Evolutionary conservation across 2,113 vertebrate species (phyloP).

Genomic region (Pionites leucogaster): DNA sequence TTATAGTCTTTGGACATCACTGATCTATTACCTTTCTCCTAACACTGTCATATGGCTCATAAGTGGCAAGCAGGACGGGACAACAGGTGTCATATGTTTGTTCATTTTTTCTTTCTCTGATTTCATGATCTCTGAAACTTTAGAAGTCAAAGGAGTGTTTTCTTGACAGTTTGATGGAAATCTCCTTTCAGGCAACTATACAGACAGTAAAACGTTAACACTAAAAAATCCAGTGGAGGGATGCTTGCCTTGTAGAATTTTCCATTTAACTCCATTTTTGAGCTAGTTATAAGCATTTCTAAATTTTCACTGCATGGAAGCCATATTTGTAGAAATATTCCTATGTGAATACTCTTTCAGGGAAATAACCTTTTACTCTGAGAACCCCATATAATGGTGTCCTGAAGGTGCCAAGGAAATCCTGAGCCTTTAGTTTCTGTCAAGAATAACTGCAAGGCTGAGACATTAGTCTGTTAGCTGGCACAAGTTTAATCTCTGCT

Average conservation of each 20-base stretch:
- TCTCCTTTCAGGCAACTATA: neutral
- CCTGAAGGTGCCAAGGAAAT: neutral
- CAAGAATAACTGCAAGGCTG: neutral
- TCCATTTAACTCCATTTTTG: neutral
- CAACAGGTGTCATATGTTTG: neutral
- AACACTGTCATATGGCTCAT: neutral
- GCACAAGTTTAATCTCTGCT: neutral
- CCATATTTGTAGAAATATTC: neutral
- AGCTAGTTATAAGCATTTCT: neutral
- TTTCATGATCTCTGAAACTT: neutral
- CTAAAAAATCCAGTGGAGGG: neutral
- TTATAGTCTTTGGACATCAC: neutral
- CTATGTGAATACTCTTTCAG: neutral
- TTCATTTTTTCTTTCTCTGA: neutral
- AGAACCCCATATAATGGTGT: neutral
- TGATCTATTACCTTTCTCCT: neutral
- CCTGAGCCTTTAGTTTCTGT: neutral
- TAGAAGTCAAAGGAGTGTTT: neutral
- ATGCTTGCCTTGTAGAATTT: neutral
- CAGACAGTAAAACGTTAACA: rapidly evolving
- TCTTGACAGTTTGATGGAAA: neutral
- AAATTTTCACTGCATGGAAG: neutral
- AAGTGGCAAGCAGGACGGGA: neutral
- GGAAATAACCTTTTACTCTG: neutral
- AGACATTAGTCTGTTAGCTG: neutral